phyloP scores from a whole-genome alignment of 2,888 invertebrate species.

The Microctonus aethiopoides region DNA sequence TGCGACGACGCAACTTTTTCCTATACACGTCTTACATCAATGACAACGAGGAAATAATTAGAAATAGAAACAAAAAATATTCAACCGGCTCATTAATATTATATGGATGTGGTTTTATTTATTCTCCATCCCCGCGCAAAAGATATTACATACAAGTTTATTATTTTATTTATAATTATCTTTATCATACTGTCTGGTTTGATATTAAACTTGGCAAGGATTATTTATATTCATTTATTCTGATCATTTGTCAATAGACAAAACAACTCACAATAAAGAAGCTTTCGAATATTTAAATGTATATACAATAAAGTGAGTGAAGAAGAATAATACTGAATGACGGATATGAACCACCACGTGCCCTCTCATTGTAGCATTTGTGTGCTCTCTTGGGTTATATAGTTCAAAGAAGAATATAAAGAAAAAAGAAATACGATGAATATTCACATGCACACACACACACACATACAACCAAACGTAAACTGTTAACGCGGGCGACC shows the following conservation, averaged over 20 bases:
- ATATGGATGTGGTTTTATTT: neutral
- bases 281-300: neutral
- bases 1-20: no score
- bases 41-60: no score
- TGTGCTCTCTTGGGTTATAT: neutral
- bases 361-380: neutral
- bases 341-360: neutral
- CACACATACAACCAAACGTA: neutral
- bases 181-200: neutral
- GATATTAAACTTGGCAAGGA: neutral
- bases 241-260: neutral
- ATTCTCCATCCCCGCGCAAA: no score
- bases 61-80: no score
- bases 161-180: neutral
- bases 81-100: no score
- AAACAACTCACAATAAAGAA: neutral
- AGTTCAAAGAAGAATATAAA: neutral
- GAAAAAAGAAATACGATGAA: neutral
- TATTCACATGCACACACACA: neutral
- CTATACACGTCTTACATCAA: no score
- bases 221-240: no score
- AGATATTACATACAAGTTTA: neutral
- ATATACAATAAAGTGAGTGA: neutral
- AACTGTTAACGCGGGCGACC: slow-evolving; percentile 47
- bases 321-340: neutral